A percentile compares a stretch with the other conserved stretches of the same genome.
These are phyloP conservation scores for Anisognathus igniventris DNA, from an alignment of 2,797 vertebrate species.

Conservation along the genomic window DNA sequence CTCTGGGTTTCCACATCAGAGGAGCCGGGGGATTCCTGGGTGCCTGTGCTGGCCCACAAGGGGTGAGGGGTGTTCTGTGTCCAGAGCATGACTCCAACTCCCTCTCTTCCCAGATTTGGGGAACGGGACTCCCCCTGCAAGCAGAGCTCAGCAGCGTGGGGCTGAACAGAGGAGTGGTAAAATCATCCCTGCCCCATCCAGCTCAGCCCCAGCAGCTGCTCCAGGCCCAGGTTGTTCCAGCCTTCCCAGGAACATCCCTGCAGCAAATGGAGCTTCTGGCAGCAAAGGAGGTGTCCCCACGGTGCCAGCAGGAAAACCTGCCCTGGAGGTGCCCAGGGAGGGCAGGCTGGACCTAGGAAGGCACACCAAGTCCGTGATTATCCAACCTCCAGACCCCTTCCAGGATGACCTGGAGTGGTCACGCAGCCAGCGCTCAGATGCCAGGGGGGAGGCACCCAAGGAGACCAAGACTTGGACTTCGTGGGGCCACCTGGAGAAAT, in stretches of 20 bases:
- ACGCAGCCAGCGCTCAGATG: neutral
- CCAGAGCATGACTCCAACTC: fast-evolving
- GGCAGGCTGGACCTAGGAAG: neutral
- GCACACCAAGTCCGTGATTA: neutral
- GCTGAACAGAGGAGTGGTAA: neutral
- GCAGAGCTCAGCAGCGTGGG: neutral
- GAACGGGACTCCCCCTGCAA: neutral
- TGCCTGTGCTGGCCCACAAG: too few species aligned
- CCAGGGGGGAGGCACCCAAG: neutral
- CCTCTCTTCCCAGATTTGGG: neutral
- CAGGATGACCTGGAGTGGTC: conserved; percentile 32
- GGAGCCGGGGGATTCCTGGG: neutral
- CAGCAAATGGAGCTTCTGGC: neutral
- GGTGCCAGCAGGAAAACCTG: neutral
- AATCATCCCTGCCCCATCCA: neutral
- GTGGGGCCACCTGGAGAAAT: neutral
- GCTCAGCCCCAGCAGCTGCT: neutral
- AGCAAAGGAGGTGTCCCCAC: fast-evolving
- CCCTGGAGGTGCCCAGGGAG: neutral
- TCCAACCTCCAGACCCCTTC: conserved; percentile 65
- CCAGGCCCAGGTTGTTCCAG: conserved; percentile 35
- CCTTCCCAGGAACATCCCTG: conserved; percentile 53
- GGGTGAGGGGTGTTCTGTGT: fast-evolving
- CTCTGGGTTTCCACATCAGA: neutral
- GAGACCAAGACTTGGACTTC: neutral